Conservation (phyloP, 1,140 invertebrate species). For the Hydropsyche tenuis region DNA sequence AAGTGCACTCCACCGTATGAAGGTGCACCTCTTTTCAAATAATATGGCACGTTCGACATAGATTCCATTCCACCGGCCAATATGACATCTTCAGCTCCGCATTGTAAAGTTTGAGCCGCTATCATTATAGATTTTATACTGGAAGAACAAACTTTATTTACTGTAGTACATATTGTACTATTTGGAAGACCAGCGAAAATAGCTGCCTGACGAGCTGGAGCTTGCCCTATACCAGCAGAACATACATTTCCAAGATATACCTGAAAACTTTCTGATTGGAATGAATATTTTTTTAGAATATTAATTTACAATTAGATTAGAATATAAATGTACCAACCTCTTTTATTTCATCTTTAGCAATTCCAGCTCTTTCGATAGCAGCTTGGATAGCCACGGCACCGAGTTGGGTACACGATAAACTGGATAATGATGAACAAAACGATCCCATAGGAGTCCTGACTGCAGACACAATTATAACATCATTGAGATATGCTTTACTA, state of each 20-base stretch:
- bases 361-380: conserved; percentile 82
- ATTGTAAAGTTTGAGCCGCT: conserved; percentile 86
- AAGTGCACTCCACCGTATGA: conserved; percentile 94
- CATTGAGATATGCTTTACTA: conserved; percentile 69
- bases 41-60: conserved; percentile 99
- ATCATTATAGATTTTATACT: conserved; percentile 98
- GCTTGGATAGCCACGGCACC: conserved; percentile 89
- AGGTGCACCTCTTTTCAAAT: conserved; percentile 85
- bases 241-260: conserved; percentile 98
- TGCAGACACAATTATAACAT: conserved; percentile 89
- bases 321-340: conserved; percentile 64
- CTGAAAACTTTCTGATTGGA: conserved; percentile 48
- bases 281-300: background rate
- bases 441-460: conserved; percentile 97
- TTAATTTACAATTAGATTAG: too few relatives aligned
- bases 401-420: conserved; percentile 84
- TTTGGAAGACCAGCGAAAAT: conserved; percentile 90
- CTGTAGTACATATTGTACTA: conserved; percentile 89
- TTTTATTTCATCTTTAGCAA: conserved; percentile 82
- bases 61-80: conserved; percentile 98
- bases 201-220: conserved; percentile 93
- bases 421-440: conserved; percentile 74
- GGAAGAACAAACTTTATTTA: conserved; percentile 99
- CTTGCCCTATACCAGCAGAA: conserved; percentile 83
- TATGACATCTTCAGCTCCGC: conserved; percentile 84